These are phyloP conservation scores for Azorinus chamasolen DNA, from an alignment of 2,888 invertebrate species.

Conservation along the genomic window DNA sequence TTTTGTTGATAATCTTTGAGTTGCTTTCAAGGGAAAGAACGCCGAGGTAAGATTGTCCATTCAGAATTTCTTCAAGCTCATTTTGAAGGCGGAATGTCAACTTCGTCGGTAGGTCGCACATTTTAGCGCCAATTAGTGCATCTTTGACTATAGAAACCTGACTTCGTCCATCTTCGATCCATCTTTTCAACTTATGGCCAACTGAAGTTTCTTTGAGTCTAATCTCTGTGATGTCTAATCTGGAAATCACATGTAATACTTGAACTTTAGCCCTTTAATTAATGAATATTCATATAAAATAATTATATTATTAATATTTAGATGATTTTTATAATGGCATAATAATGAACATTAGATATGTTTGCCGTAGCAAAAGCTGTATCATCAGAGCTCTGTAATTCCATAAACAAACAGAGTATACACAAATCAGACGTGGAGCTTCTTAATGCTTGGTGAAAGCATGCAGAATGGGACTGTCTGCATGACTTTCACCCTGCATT, in stretches of 20 bases:
- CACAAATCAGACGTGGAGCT: too few species aligned
- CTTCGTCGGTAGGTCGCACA: conserved; percentile 28
- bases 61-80: conserved; percentile 11
- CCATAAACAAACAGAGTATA: background rate
- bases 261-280: background rate
- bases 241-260: conserved; percentile 20
- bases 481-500: too few species aligned
- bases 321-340: background rate
- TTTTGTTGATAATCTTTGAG: background rate
- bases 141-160: conserved; percentile 27
- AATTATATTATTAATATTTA: too few species aligned
- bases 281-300: too few species aligned
- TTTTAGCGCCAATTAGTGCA: conserved; percentile 31
- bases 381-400: background rate
- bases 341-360: background rate
- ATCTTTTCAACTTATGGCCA: conserved; percentile 33
- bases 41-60: conserved; percentile 12
- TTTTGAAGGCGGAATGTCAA: conserved; percentile 38
- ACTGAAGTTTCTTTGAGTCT: conserved; percentile 20
- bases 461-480: too few species aligned
- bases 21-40: conserved; percentile 1
- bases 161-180: conserved; percentile 44
- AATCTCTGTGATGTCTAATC: conserved; percentile 34
- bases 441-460: too few species aligned
- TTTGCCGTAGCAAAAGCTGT: background rate